These are phyloP conservation scores for Bombus consobrinus DNA, from an alignment of 1,140 invertebrate species.

Conservation along the genomic window DNA sequence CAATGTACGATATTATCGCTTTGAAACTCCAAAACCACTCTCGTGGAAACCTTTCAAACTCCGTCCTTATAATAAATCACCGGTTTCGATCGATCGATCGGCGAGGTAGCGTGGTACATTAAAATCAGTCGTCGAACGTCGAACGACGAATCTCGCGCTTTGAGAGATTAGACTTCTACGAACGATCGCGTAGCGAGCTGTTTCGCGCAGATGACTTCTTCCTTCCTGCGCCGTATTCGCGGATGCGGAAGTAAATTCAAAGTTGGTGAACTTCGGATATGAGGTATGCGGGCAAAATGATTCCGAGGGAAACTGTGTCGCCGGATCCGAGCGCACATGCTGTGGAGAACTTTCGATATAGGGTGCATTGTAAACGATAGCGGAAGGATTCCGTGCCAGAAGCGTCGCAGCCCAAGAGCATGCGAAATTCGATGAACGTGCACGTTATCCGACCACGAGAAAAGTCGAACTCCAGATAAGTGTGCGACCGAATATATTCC, in stretches of 20 bases:
- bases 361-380: constrained; percentile 48
- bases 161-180: not conserved
- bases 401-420: not conserved
- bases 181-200: constrained; percentile 42
- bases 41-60: not conserved
- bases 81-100: not conserved
- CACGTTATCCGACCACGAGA: not conserved
- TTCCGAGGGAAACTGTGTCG: constrained; percentile 48
- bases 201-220: constrained; percentile 60
- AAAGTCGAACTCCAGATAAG: constrained; percentile 1
- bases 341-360: constrained; percentile 47
- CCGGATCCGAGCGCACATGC: constrained; percentile 22
- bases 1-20: not conserved
- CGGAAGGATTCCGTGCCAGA: constrained; percentile 33
- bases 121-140: constrained; percentile 5
- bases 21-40: not conserved
- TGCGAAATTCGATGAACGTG: constrained; percentile 39
- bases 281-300: constrained; percentile 33
- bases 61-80: not conserved
- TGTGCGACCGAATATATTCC: not conserved
- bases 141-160: not conserved
- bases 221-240: constrained; percentile 40
- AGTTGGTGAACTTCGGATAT: constrained; percentile 57
- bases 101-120: not conserved
- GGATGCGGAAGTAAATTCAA: constrained; percentile 58